phyloP scores from a whole-genome alignment of 2,113 vertebrate genomes.

The Dolichallabes microphthalmus region DNA sequence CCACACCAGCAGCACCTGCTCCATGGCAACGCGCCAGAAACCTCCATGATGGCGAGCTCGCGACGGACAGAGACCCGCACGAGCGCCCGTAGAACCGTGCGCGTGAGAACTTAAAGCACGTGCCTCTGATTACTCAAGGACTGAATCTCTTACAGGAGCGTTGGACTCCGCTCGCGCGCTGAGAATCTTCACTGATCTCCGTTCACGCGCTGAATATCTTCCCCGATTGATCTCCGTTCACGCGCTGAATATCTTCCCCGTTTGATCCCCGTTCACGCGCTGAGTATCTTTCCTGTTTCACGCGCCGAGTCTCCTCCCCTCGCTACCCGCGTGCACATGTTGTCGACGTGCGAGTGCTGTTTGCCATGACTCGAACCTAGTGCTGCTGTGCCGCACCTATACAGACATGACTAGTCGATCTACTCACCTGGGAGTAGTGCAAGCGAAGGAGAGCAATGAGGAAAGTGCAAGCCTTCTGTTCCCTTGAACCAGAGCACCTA shows the following conservation, averaged over 20 bases:
- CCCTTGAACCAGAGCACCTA: background rate
- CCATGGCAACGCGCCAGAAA: constrained; percentile 3
- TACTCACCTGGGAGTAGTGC: constrained; percentile 56
- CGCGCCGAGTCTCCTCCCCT: background rate
- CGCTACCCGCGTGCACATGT: background rate
- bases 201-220: too few relatives aligned
- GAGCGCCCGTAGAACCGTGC: background rate
- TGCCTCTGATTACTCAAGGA: too few relatives aligned
- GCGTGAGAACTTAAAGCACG: background rate
- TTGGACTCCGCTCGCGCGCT: too few relatives aligned
- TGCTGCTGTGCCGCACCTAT: background rate
- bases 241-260: too few relatives aligned
- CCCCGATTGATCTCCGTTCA: too few relatives aligned
- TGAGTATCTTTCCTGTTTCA: background rate
- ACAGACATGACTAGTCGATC: constrained; percentile 64
- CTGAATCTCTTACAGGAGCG: too few relatives aligned
- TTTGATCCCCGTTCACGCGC: background rate
- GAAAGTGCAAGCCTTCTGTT: background rate
- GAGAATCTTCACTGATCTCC: too few relatives aligned
- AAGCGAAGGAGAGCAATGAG: background rate
- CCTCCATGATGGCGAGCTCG: too few relatives aligned
- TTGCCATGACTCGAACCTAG: background rate
- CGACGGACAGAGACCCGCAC: background rate
- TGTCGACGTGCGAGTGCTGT: background rate
- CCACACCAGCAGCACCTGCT: constrained; percentile 22